Conservation (phyloP, 2,888 invertebrate genomes). For the Marronus borbonicus region DNA sequence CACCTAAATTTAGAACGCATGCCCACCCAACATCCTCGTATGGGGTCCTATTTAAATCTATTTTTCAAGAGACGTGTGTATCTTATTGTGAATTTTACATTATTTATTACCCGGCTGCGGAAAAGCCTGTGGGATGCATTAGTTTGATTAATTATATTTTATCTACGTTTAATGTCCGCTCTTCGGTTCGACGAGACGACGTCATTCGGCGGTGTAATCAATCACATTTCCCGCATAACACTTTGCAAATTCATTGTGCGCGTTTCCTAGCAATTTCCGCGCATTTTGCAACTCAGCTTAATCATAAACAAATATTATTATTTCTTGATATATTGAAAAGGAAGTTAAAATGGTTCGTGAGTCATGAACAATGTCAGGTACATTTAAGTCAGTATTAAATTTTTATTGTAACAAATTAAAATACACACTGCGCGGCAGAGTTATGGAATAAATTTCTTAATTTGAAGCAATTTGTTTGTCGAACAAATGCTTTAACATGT, state of each 20-base stretch:
- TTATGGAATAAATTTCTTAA: too few relatives aligned
- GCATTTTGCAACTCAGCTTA: too few relatives aligned
- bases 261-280: too few relatives aligned
- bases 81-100: not conserved
- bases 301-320: too few relatives aligned
- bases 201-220: not conserved
- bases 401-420: too few relatives aligned
- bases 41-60: not conserved
- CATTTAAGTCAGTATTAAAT: too few relatives aligned
- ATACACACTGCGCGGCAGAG: too few relatives aligned
- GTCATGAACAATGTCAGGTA: too few relatives aligned
- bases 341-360: too few relatives aligned
- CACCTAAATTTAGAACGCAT: not conserved
- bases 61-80: not conserved
- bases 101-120: not conserved
- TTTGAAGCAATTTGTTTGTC: too few relatives aligned
- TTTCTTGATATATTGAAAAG: too few relatives aligned
- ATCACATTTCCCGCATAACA: not conserved
- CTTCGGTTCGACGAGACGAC: not conserved
- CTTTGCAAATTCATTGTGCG: not conserved
- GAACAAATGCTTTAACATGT: too few relatives aligned
- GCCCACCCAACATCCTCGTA: not conserved
- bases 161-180: not conserved
- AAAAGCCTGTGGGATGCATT: not conserved
- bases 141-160: conserved; percentile 4